Evolutionary conservation across 2,888 invertebrate genomes (phyloP), one percentile per base, ranked within the genome.

Genomic region (Tortrix viridana): DNA sequence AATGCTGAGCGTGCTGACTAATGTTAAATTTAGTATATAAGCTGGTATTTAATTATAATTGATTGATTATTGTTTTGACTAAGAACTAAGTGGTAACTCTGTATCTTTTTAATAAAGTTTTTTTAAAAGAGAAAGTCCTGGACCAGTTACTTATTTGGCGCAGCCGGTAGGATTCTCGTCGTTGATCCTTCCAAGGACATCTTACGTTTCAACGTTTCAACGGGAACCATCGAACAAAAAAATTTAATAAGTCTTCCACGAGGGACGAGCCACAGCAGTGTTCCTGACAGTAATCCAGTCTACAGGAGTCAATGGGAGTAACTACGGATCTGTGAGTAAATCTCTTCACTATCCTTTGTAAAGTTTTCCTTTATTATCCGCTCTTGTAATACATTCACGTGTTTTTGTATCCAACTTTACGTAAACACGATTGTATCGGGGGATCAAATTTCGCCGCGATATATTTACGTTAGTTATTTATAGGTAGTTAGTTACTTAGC

Each of bases 271-370:
- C 19, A 19, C 50, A 18, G 50, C 16, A 32, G 50, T n/a, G 19
- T 12, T 22, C 47, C 47, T 22, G 20, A 1, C 20, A 52, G 6
- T 32, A 32, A 18, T 38, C 38, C 52, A 52, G 52, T 20, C 19
- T 20, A 38, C 9, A 22, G 23, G 53, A 19, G 6, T 6, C 7
- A 41, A 41, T 53, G 53, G 41, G 41, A 53, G 53, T 3, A 16
- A 22, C n/a, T 6, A 41, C 7, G 14, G 53, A 18, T 43, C 41
- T 54, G 53, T 54, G 53, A 53, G 53, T 53, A 41, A 9, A 41
- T 41, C 41, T 41, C 41, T 53, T 53, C 53, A 53, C 41, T 19
- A n/a, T 53, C 53, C 53, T 53, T 41, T 53, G 41, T 53, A n/a
- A n/a, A n/a, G 53, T 32, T 52, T 53, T 41, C 53, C 41, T 53